Evolutionary conservation across 2,888 invertebrate species (phyloP), one percentile per base, ranked within the genome.

Genomic region (Phoronis australis): DNA sequence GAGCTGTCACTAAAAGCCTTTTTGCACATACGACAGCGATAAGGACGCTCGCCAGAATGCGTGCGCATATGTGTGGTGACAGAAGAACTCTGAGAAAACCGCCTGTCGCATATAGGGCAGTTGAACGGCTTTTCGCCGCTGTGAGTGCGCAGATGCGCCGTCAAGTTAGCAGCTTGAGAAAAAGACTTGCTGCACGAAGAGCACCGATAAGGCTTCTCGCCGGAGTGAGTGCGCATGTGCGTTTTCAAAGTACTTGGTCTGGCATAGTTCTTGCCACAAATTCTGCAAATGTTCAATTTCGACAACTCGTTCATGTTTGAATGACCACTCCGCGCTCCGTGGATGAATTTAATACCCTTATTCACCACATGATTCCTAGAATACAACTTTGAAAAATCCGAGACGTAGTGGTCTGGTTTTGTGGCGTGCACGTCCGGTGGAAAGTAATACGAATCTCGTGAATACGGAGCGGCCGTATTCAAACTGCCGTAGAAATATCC

Each of bases 21-120:
- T 75, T 93, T 94, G 80, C 99, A 99, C 66, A 93, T 86, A 60
- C 90, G 84, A 80, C 97, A 99, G 60, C 87, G 84, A 77, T 97
- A 96, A 0, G 97, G 97, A 50, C 95, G 83, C 76, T 97, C 96
- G n/a, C 96, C 97, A n/a, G 93, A 93, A 80, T 99, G 97, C n/a
- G 97, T 99, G 72, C 97, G 83, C 93, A 96, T 95, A 82, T 99
- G 99, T 60, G 97, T 97, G 49, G 97, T 99, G 47, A 99, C 94
- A 2, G 82, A 82, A 55, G 94, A 94, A 75, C 86, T 86, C 74
- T 99, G 97, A 52, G 95, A 95, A 78, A 99, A 99, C 65, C 93
- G 84, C 54, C 97, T 83, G 74, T 94, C 92, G 78, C 99, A 99
- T 61, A 97, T 91, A 22, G 92, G 91, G 82, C 99, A 99, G 62